Conservation (phyloP, 1,140 invertebrate species). For the Ylistrum balloti region DNA sequence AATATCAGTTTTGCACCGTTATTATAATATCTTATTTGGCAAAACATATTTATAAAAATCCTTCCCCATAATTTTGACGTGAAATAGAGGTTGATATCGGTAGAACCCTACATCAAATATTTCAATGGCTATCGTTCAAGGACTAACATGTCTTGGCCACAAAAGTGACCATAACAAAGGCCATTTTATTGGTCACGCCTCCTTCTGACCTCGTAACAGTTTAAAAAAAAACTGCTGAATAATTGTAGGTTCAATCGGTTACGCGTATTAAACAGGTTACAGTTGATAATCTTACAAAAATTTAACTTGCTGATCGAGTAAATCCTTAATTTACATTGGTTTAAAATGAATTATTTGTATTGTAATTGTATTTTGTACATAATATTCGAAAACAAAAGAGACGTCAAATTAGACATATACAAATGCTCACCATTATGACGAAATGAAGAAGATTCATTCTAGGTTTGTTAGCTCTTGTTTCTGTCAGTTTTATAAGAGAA, state of each 20-base stretch:
- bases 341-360: too few relatives aligned
- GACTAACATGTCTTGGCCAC: not conserved
- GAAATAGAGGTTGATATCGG: too few relatives aligned
- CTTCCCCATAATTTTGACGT: too few relatives aligned
- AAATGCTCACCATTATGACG: constrained; percentile 85
- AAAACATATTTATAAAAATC: too few relatives aligned
- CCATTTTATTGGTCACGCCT: not conserved
- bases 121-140: not conserved
- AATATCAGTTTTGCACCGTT: too few relatives aligned
- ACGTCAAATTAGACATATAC: not conserved
- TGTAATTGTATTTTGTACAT: not conserved
- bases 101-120: not conserved
- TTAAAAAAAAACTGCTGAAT: constrained; percentile 39
- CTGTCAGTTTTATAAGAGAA: constrained; percentile 96
- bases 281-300: not conserved
- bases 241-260: constrained; percentile 13
- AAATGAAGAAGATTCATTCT: constrained; percentile 98
- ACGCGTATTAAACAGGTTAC: not conserved
- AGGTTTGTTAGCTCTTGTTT: constrained; percentile 97
- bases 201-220: not conserved
- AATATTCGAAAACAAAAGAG: not conserved
- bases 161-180: not conserved
- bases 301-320: not conserved
- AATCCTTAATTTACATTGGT: not conserved
- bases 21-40: too few relatives aligned